Base-by-base conservation (phyloP, 2,888 invertebrate species). In the Teleogryllus oceanicus region DNA sequence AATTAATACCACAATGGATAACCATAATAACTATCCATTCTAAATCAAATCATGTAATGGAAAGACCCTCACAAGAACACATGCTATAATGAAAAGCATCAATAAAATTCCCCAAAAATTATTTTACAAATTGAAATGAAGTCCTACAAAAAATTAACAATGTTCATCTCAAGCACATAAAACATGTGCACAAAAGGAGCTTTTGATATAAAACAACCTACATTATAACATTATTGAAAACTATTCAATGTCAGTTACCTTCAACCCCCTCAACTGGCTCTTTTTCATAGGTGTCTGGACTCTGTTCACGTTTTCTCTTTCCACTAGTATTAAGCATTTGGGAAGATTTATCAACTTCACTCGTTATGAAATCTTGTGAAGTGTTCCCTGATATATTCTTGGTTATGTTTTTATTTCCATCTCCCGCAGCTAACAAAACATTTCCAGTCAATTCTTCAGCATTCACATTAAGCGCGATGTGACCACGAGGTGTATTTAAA, bases 321-420 rank as follows among this genome's bases (percentile, higher is more conserved):
- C 50, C 12, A 76, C 79, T 79, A n/a, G n/a, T n/a, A 62, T 51
- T 18, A 77, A 5, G 76, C 13, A 51, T n/a, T 51, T n/a, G 13
- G 2, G 24, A 49, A 20, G 49, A 11, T 50, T 50, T 21, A 76
- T 50, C 24, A n/a, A 20, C 21, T 62, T 79, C 79, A 77, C 77
- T 79, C 8, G 24, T 20, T 20, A 79, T 79, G 37, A 79, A 79
- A 79, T 79, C 79, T 49, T 21, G 51, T 10, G 79, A 79, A 37
- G 37, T 37, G 37, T 37, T 37, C 37, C 37, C 37, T 37, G 37
- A 37, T 8, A 37, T 8, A 37, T 37, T 37, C 37, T 37, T 37
- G 37, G 37, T 62, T n/a, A 62, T 18, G n/a, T 13, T 62, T 62
- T 8, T 62, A 62, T 62, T n/a, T 16, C 62, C 62, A 16, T 62